Evolutionary conservation across 2,797 vertebrate species (phyloP), one percentile per base, ranked within the genome.

Genomic region (Rousettus madagascariensis): DNA sequence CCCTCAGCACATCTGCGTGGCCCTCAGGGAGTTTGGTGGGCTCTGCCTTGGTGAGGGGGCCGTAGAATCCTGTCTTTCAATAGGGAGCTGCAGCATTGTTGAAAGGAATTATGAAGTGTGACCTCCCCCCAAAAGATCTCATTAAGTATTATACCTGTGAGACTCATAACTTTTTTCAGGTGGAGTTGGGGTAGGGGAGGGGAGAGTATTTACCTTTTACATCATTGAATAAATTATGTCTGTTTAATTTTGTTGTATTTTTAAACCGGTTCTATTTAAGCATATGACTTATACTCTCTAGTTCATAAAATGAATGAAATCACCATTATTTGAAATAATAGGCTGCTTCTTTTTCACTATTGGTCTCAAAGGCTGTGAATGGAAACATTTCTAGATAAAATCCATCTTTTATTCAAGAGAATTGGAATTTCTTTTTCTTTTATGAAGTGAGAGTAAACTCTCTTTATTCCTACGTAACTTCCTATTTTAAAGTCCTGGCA

Each of bases 341-440:
- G 0, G 3, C 57, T 8, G 0, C 86, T 82, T 66, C 36, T 75
- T 86, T 59, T 66, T 71, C 38, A 79, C 17, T 77, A 7, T 68
- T 72, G 10, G 16, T 74, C 79, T 83, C 46, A 59, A 59, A 85
- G 77, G 13, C 74, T 90, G 9, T 93, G 82, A 93, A 85, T 88
- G 57, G 95, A 94, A 95, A 75, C 38, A 74, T 74, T 63, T 91
- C 41, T 90, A 75, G 71, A 38, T 66, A 96, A 92, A 66, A 72
- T 24, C 5, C 11, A 82, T 68, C 53, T 92, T 96, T 82, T 63
- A 77, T 84, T 92, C 28, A 72, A 72, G 53, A 93, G 63, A 74
- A 74, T 30, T 83, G 55, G 26, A 15, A 33, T 87, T 55, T 8
- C 38, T 49, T 59, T 83, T 15, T 46, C 72, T 71, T 30, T 83